phyloP scores from a whole-genome alignment of 2,113 vertebrate species.

The Spea bombifrons region DNA sequence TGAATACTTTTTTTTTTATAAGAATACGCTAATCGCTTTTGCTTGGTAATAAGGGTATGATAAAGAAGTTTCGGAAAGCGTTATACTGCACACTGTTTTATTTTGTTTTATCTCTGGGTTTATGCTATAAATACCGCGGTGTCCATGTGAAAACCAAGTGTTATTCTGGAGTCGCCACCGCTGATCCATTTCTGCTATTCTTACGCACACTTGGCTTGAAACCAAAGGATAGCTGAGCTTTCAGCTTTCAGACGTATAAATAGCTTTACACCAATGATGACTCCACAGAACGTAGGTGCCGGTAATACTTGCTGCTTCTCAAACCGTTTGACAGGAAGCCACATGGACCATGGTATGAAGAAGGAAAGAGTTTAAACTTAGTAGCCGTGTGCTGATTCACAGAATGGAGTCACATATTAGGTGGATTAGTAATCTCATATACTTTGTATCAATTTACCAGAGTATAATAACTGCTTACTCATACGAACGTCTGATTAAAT shows the following conservation, averaged over 20 bases:
- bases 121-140: too few relatives aligned
- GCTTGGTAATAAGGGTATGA: too few relatives aligned
- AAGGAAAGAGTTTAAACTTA: background rate
- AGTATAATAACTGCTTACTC: too few relatives aligned
- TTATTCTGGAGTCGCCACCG: slow-evolving; percentile 11
- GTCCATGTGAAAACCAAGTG: background rate
- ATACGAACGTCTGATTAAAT: too few relatives aligned
- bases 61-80: too few relatives aligned
- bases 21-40: too few relatives aligned
- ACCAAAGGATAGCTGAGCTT: slow-evolving; percentile 34
- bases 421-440: slow-evolving; percentile 7
- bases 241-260: slow-evolving; percentile 39
- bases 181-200: slow-evolving; percentile 15
- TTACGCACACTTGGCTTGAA: slow-evolving; percentile 22
- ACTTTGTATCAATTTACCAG: background rate
- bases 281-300: slow-evolving; percentile 37
- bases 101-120: too few relatives aligned
- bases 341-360: background rate
- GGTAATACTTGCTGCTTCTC: slow-evolving; percentile 23
- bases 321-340: slow-evolving; percentile 29
- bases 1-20: too few relatives aligned
- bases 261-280: slow-evolving; percentile 40
- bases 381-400: background rate
- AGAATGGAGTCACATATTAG: background rate
- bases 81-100: too few relatives aligned